A percentile compares a stretch with the other conserved stretches of the same genome.
These are phyloP conservation scores for Macaria liturata DNA, from an alignment of 2,888 invertebrate genomes.

Conservation along the genomic window DNA sequence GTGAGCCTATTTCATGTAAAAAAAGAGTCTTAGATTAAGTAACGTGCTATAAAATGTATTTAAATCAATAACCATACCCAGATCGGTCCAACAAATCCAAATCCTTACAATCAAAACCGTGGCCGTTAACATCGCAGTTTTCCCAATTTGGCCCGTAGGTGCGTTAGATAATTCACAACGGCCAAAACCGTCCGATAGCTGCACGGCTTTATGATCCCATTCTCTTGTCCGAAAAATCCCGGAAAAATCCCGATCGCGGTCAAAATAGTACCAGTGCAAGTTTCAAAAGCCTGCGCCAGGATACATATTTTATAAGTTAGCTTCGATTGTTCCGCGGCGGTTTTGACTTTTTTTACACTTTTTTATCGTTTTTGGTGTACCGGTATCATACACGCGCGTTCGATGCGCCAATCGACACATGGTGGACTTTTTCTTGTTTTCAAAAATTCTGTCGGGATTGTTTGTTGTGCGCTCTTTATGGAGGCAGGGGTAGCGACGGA, in stretches of 20 bases:
- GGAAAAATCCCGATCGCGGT: slow-evolving; percentile 76
- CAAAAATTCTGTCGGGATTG: slow-evolving; percentile 58
- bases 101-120: slow-evolving; percentile 14
- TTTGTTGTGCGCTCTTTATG: slow-evolving; percentile 57
- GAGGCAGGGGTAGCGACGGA: slow-evolving; percentile 35
- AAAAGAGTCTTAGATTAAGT: no score
- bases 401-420: slow-evolving; percentile 76
- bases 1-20: no score
- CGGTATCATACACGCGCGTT: slow-evolving; percentile 70
- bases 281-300: slow-evolving; percentile 73
- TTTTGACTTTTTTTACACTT: slow-evolving; percentile 42
- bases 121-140: slow-evolving; percentile 20
- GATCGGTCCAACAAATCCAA: not conserved
- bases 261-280: slow-evolving; percentile 71
- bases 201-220: slow-evolving; percentile 52
- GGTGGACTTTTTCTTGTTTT: slow-evolving; percentile 62
- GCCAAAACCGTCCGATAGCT: slow-evolving; percentile 40
- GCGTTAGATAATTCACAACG: slow-evolving; percentile 35
- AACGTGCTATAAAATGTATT: no score
- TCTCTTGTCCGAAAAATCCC: slow-evolving; percentile 67
- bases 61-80: no score
- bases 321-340: slow-evolving; percentile 80
- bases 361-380: slow-evolving; percentile 60
- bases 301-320: slow-evolving; percentile 82
- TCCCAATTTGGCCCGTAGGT: slow-evolving; percentile 24